Conservation (phyloP, 1,140 invertebrate genomes). For the Eriosoma lanigerum region DNA sequence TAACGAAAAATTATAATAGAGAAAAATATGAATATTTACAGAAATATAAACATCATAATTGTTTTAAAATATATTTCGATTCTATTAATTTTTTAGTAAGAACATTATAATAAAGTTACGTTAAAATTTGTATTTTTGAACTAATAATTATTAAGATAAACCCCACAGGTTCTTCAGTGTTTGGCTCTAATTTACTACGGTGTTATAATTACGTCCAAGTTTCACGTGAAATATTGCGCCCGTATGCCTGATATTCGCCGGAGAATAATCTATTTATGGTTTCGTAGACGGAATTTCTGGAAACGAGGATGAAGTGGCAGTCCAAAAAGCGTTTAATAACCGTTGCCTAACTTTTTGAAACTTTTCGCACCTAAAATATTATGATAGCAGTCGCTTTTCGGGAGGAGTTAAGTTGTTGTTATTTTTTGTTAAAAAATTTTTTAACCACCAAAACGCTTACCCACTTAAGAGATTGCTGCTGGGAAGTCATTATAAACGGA, state of each 20-base stretch:
- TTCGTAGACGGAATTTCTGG: background rate
- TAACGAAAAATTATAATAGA: too few species aligned
- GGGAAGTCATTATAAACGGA: conserved; percentile 28
- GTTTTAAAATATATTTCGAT: too few species aligned
- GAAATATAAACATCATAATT: too few species aligned
- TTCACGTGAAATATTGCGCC: conserved; percentile 13
- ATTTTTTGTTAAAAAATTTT: conserved; percentile 11
- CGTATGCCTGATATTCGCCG: background rate
- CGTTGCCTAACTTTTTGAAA: background rate
- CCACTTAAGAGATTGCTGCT: conserved; percentile 41
- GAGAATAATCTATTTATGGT: conserved; percentile 36
- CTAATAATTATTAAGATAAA: conserved; percentile 23
- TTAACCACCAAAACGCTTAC: conserved; percentile 25
- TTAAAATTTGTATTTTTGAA: conserved; percentile 41
- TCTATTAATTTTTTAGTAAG: too few species aligned
- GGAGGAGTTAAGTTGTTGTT: conserved; percentile 11
- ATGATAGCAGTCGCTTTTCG: conserved; percentile 1
- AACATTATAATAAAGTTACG: background rate
- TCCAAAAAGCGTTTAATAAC: conserved; percentile 40
- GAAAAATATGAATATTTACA: too few species aligned
- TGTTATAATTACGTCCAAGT: background rate
- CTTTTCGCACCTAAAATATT: conserved; percentile 47
- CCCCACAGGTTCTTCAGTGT: conserved; percentile 15
- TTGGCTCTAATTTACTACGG: conserved; percentile 40
- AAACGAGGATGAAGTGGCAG: background rate